phyloP scores from a whole-genome alignment of 1,140 invertebrate genomes.

The Ericerus pela region DNA sequence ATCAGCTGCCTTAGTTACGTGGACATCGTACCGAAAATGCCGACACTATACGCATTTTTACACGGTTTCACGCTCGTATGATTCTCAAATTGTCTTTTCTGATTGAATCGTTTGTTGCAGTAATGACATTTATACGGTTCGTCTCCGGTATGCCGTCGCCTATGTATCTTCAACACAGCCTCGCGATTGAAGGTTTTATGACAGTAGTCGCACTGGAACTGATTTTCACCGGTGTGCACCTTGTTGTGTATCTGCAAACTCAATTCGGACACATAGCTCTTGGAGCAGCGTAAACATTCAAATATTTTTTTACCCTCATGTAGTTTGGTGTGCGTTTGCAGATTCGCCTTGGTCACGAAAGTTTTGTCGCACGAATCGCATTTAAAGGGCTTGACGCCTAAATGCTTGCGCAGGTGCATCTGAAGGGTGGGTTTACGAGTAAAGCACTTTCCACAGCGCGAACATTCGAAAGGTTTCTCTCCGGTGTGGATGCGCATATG shows the following conservation, averaged over 20 bases:
- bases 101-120: conserved; percentile 41
- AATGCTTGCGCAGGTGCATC: background rate
- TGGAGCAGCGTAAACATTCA: background rate
- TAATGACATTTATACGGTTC: conserved; percentile 31
- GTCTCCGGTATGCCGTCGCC: background rate
- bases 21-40: background rate
- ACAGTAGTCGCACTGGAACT: background rate
- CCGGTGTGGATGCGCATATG: background rate
- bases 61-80: conserved; percentile 32
- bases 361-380: background rate
- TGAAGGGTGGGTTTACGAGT: background rate
- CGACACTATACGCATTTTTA: background rate
- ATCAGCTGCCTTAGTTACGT: too few relatives aligned
- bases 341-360: background rate
- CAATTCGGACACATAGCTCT: background rate
- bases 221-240: background rate
- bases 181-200: background rate
- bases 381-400: background rate
- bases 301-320: background rate
- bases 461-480: conserved; percentile 38
- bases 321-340: background rate
- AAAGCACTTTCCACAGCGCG: conserved; percentile 14
- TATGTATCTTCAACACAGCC: background rate
- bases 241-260: background rate
- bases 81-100: conserved; percentile 41